These are phyloP conservation scores for Drosophila lacteicornis DNA, from an alignment of 1,140 invertebrate genomes.

Conservation along the genomic window DNA sequence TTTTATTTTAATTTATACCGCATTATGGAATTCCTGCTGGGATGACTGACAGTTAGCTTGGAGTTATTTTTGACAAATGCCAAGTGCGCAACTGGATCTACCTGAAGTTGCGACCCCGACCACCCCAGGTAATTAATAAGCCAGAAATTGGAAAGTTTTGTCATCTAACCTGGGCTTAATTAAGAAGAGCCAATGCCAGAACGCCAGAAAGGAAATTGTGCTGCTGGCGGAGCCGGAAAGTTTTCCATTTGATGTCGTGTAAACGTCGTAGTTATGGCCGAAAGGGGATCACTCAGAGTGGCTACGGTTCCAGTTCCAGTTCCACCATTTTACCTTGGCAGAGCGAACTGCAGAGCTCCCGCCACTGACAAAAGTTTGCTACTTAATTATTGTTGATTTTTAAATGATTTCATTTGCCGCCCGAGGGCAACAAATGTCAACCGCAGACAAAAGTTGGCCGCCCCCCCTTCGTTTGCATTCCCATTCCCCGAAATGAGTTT, in stretches of 20 bases:
- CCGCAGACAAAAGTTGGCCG: slow-evolving; percentile 46
- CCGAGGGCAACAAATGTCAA: slow-evolving; percentile 55
- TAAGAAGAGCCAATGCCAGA: slow-evolving; percentile 48
- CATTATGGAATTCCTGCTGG: background rate
- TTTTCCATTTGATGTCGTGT: slow-evolving; percentile 75
- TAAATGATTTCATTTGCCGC: slow-evolving; percentile 68
- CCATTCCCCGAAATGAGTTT: slow-evolving; percentile 23
- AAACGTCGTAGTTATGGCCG: slow-evolving; percentile 53
- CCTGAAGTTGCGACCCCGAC: background rate
- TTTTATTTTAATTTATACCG: background rate
- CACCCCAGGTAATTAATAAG: slow-evolving; percentile 55
- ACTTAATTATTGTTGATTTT: slow-evolving; percentile 77
- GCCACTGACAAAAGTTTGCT: slow-evolving; percentile 56
- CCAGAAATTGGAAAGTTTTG: slow-evolving; percentile 59
- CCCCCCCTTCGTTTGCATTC: slow-evolving; percentile 5
- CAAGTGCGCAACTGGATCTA: slow-evolving; percentile 24
- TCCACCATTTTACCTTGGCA: slow-evolving; percentile 32
- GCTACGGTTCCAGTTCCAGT: background rate
- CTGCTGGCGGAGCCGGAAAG: slow-evolving; percentile 35
- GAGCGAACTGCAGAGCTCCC: slow-evolving; percentile 35
- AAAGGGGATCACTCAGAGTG: slow-evolving; percentile 36
- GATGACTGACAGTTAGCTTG: background rate
- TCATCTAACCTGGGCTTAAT: slow-evolving; percentile 57
- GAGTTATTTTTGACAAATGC: slow-evolving; percentile 31
- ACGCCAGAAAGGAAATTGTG: background rate